Evolutionary conservation across 2,797 vertebrate genomes (phyloP), one percentile per base, ranked within the genome.

Genomic region (Peromyscus aztecus): DNA sequence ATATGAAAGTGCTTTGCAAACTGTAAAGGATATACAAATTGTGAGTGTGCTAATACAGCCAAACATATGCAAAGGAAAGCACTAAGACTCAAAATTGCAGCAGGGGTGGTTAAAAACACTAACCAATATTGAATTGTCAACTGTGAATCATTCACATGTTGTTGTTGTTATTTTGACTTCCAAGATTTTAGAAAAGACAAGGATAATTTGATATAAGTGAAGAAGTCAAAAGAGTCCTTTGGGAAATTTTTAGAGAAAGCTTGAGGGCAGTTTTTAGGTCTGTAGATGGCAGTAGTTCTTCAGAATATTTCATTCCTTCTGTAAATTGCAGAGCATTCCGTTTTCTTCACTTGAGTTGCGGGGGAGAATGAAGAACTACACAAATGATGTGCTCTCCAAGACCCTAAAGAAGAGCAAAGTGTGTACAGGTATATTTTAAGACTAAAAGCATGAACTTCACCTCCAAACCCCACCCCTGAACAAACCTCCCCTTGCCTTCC

Each of bases 271-370:
- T 46, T 94, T 95, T 95, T 95, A 95, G 73, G 86, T 94, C 96
- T 97, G 85, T 94, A 97, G 96, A 87, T 97, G 96, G 96, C 95
- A 91, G 92, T 94, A 95, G 96, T 91, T 96, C 95, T 97, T 97
- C 86, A 92, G 29, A 94, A 92, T 89, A n/a, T 46, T 34, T 95
- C 19, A 61, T 85, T 95, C 81, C 55, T 23, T 91, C 77, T 94
- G 24, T 94, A 83, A 97, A 96, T 94, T 90, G 31, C 52, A 81
- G 84, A 46, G 55, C 43, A 92, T 95, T 76, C 63, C 19, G 69
- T 94, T 94, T 95, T 76, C 91, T 95, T 91, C 77, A 75, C 71
- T 85, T 78, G 73, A 13, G 19, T 17, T 57, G 29, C 1, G 27
- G 29, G 12, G 8, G 0, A 52, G 24, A 59, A 95, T 90, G 94